Evolutionary conservation across 2,797 vertebrate genomes (phyloP).

Genomic region (Pterois miles): DNA sequence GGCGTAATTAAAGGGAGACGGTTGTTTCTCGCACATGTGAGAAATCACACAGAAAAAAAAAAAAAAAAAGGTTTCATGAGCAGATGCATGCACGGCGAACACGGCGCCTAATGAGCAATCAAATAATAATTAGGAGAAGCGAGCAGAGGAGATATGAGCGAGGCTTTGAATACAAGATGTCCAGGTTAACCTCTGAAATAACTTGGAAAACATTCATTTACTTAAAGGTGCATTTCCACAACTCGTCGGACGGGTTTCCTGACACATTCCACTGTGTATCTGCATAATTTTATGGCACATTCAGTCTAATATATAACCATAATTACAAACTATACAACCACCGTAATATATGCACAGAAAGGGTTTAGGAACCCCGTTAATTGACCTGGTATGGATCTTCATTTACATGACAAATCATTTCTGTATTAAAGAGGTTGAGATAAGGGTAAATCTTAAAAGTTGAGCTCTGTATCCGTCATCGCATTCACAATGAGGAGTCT

Average conservation of each 20-base stretch:
- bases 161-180: slow-evolving; percentile 71
- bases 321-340: background rate
- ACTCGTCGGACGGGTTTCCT: background rate
- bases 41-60: slow-evolving; percentile 31
- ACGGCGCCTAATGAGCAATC: slow-evolving; percentile 82
- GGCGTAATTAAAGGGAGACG: slow-evolving; percentile 69
- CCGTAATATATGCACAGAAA: background rate
- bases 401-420: slow-evolving; percentile 3
- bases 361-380: background rate
- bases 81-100: slow-evolving; percentile 70
- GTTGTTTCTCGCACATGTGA: slow-evolving; percentile 51
- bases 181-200: slow-evolving; percentile 55
- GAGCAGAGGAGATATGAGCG: slow-evolving; percentile 52
- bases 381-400: background rate
- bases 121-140: slow-evolving; percentile 82
- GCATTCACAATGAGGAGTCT: background rate
- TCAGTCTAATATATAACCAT: background rate
- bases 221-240: background rate
- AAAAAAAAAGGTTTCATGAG: slow-evolving; percentile 53
- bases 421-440: background rate
- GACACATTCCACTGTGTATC: background rate
- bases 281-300: background rate
- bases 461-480: background rate
- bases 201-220: background rate
- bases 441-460: background rate